Evolutionary conservation across 2,797 vertebrate genomes (phyloP).

Genomic region (Lycodopsis pacificus): DNA sequence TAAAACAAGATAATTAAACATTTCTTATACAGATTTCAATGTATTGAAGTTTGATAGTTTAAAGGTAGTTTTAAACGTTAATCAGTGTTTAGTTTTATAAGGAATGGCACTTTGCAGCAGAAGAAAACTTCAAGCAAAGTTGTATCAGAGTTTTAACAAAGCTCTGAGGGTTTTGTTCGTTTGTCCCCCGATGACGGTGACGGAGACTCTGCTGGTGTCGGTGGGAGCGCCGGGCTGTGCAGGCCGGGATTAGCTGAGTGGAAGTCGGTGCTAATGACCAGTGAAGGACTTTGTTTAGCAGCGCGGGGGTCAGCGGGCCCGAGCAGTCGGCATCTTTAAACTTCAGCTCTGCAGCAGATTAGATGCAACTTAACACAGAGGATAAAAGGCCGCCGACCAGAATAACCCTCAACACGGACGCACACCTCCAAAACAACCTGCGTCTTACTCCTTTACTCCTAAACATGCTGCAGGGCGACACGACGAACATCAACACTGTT

Average conservation of each 20-base stretch:
- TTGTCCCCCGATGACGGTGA: background rate
- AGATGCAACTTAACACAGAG: constrained; percentile 34
- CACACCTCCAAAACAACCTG: background rate
- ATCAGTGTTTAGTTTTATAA: background rate
- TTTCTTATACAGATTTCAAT: background rate
- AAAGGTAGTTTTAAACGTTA: background rate
- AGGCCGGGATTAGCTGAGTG: constrained; percentile 24
- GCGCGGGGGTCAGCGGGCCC: constrained; percentile 3
- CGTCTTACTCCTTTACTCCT: background rate
- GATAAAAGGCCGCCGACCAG: constrained; percentile 41
- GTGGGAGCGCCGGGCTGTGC: background rate
- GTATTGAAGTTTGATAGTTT: background rate
- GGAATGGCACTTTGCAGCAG: background rate
- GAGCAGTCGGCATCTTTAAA: constrained; percentile 13
- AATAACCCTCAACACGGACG: constrained; percentile 18
- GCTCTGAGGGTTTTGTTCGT: background rate
- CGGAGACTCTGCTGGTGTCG: background rate
- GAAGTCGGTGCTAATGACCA: constrained; percentile 38
- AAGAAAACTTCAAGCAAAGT: background rate
- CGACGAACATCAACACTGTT: too few relatives aligned
- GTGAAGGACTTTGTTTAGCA: constrained; percentile 48
- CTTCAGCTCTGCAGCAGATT: constrained; percentile 46
- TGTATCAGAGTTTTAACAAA: background rate
- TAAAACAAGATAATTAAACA: background rate
- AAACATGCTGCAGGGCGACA: background rate